Conservation (phyloP, 1,140 invertebrate genomes). For the Palaemon carinicauda region DNA sequence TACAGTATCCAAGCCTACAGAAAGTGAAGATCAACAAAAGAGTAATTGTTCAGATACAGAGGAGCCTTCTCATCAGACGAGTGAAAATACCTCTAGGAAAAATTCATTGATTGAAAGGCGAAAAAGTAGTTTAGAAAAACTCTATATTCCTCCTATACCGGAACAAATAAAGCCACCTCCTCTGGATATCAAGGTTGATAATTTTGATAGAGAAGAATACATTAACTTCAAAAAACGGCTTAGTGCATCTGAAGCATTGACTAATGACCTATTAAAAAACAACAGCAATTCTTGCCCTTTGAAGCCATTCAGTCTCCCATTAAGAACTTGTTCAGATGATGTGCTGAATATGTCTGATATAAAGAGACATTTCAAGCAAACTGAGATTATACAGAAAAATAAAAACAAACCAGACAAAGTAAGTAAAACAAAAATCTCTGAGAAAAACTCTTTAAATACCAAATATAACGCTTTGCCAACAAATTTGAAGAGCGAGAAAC, state of each 20-base stretch:
- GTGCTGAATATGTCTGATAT: too few relatives aligned
- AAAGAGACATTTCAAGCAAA: too few relatives aligned
- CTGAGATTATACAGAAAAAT: too few relatives aligned
- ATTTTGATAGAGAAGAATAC: constrained; percentile 47
- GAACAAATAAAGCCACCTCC: background rate
- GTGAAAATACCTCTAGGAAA: constrained; percentile 5
- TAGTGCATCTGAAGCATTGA: constrained; percentile 17
- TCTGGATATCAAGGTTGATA: constrained; percentile 34
- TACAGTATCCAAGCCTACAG: background rate
- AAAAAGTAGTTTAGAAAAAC: constrained; percentile 35
- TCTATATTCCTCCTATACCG: constrained; percentile 14
- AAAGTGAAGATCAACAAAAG: background rate
- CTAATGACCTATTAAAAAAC: background rate
- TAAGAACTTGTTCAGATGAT: background rate
- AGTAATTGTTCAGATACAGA: background rate
- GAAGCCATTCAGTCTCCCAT: background rate
- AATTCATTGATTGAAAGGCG: constrained; percentile 22
- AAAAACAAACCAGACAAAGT: too few relatives aligned
- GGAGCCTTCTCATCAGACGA: constrained; percentile 15
- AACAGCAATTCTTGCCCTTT: background rate
- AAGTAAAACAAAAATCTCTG: too few relatives aligned
- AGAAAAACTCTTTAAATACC: too few relatives aligned
- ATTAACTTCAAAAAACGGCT: constrained; percentile 31
- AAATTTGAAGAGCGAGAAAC: too few relatives aligned
- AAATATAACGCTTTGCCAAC: too few relatives aligned